Evolutionary conservation across 2,888 invertebrate species (phyloP), one percentile per base, ranked within the genome.

Genomic region (Apodemia zela): DNA sequence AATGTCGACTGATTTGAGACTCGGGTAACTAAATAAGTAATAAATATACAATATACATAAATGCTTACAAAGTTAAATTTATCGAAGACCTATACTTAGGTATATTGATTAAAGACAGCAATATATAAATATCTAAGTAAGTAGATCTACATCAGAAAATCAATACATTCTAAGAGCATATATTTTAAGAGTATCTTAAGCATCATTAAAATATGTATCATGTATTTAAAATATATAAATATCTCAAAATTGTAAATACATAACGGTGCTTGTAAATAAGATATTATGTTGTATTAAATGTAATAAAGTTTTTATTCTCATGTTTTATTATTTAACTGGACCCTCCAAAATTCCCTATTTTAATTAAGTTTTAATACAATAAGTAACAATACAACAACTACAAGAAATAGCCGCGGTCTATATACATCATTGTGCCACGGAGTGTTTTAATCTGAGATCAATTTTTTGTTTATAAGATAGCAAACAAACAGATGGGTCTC

Each of bases 161-260:
- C 49, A 49, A 18, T 49, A 49, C 17, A 18, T 49, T 51, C 11
- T 21, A 21, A 11, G 10, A 21, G 13, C 18, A 21, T 17, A 18
- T 11, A 18, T 49, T 49, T n/a, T 8, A n/a, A 17, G n/a, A 0
- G 5, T 47, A 49, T 49, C 1, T 49, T 49, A 49, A 18, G 49
- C 3, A 49, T 18, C 49, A 49, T 18, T 10, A 42, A 15, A 17
- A 21, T 51, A 18, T 17, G 11, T 51, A 51, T 18, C 49, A 5
- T 25, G 54, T 54, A 54, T 25, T 15, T 18, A 11, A 54, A 25
- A 54, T 54, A 54, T 54, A 13, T 15, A 15, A 15, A 15, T 15
- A 21, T 60, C 63, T 63, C 62, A 66, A 66, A 67, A 60, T 51
- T 54, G 45, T 65, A 38, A 63, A 61, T 63, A 63, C 63, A 17